Percentiles rank a stretch among this genome's conserved stretches.
Evolutionary conservation across 1,140 invertebrate species (phyloP).

Genomic region (Drosophila pseudoananassae): DNA sequence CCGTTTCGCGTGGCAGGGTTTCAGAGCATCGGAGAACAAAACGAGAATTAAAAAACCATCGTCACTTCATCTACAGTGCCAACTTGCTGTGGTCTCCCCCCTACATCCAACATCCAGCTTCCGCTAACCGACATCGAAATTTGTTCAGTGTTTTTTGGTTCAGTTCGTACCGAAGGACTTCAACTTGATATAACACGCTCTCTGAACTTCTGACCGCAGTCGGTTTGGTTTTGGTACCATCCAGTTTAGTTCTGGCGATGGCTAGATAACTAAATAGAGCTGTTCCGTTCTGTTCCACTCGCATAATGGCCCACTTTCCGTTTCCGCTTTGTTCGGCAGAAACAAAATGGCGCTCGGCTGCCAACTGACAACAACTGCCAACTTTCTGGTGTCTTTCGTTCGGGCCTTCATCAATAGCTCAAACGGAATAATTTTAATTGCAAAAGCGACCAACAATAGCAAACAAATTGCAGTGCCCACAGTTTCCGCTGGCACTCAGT

Average conservation of each 20-base stretch:
- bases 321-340: slow-evolving; percentile 53
- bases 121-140: not conserved
- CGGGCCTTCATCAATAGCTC: slow-evolving; percentile 47
- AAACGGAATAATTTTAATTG: slow-evolving; percentile 79
- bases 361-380: slow-evolving; percentile 16
- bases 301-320: slow-evolving; percentile 78
- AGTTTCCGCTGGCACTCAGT: slow-evolving; percentile 85
- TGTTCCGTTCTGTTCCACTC: slow-evolving; percentile 18
- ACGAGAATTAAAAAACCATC: slow-evolving; percentile 39
- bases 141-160: slow-evolving; percentile 39
- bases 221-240: slow-evolving; percentile 17
- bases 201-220: slow-evolving; percentile 60
- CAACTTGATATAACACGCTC: slow-evolving; percentile 47
- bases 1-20: slow-evolving; percentile 56
- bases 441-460: slow-evolving; percentile 62
- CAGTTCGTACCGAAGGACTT: slow-evolving; percentile 50
- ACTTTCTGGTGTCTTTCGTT: slow-evolving; percentile 29
- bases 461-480: slow-evolving; percentile 55
- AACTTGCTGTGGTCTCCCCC: slow-evolving; percentile 60
- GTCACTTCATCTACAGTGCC: slow-evolving; percentile 16
- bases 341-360: slow-evolving; percentile 54
- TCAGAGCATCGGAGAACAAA: slow-evolving; percentile 6
- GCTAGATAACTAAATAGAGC: slow-evolving; percentile 69
- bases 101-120: too few species aligned
- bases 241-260: slow-evolving; percentile 17